Conservation (phyloP, 64 coral and sea anemone species). For the Astreopora myriophthalma region DNA sequence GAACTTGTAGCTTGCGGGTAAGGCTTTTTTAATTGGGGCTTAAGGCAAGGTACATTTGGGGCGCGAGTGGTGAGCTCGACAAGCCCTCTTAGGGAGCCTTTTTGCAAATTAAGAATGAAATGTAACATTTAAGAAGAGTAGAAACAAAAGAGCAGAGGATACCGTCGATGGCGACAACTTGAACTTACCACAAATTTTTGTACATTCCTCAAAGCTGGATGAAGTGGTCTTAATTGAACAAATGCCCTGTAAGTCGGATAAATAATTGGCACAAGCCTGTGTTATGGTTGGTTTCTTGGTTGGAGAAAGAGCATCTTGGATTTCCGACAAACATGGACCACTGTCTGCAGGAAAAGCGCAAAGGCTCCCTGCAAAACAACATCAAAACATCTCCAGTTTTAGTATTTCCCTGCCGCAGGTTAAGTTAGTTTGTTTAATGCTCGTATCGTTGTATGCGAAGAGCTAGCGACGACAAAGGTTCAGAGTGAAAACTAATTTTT, state of each 20-base stretch:
- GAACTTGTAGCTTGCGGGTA: too few relatives aligned
- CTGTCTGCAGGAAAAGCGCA: slow-evolving; percentile 9
- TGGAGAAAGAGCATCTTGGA: slow-evolving; percentile 31
- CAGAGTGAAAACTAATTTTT: too few relatives aligned
- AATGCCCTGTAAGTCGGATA: slow-evolving; percentile 50
- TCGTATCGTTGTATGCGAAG: not conserved
- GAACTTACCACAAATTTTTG: slow-evolving; percentile 71
- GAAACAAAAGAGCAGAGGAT: too few relatives aligned
- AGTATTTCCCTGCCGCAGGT: not conserved
- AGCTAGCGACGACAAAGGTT: too few relatives aligned
- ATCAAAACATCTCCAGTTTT: not conserved
- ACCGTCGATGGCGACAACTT: not conserved
- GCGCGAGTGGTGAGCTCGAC: too few relatives aligned
- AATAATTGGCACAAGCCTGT: slow-evolving; percentile 55
- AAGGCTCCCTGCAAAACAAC: not conserved
- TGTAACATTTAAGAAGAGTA: too few relatives aligned
- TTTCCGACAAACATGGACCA: slow-evolving; percentile 63
- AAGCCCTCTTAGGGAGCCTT: too few relatives aligned
- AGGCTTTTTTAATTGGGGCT: too few relatives aligned
- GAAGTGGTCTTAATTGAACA: slow-evolving; percentile 28
- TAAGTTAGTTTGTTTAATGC: not conserved
- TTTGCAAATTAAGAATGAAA: too few relatives aligned
- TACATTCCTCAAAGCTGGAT: slow-evolving; percentile 51
- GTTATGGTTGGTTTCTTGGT: not conserved
- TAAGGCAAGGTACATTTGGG: too few relatives aligned